A percentile compares a stretch with the other conserved stretches of the same genome.
These are phyloP conservation scores for Schmidtea mediterranea DNA, from an alignment of 1,140 invertebrate genomes.

Conservation along the genomic window DNA sequence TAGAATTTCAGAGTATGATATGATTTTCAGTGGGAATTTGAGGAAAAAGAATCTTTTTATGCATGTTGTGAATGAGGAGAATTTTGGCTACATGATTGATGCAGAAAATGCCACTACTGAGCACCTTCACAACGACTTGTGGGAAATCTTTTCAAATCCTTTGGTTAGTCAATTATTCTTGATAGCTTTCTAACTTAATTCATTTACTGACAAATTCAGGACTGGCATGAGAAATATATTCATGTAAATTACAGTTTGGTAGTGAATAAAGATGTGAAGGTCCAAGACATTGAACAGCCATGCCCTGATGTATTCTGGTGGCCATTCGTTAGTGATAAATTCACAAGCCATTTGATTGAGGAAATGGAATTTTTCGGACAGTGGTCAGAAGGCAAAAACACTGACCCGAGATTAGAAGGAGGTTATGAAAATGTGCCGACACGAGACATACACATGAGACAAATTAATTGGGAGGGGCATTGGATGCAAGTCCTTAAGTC, in stretches of 20 bases:
- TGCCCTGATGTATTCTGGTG: slow-evolving; percentile 97
- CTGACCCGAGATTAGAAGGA: slow-evolving; percentile 54
- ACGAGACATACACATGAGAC: slow-evolving; percentile 91
- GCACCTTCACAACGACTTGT: slow-evolving; percentile 54
- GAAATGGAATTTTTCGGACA: slow-evolving; percentile 64
- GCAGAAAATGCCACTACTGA: slow-evolving; percentile 46
- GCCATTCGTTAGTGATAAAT: slow-evolving; percentile 49
- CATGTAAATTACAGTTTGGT: slow-evolving; percentile 43
- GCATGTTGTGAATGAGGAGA: slow-evolving; percentile 53
- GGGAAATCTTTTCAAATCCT: slow-evolving; percentile 64
- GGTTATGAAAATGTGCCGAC: slow-evolving; percentile 96
- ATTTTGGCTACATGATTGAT: slow-evolving; percentile 66
- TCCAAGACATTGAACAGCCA: slow-evolving; percentile 35
- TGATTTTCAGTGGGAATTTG: slow-evolving; percentile 32
- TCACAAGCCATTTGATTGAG: slow-evolving; percentile 57
- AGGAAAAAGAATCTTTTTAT: slow-evolving; percentile 44
- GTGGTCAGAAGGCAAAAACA: slow-evolving; percentile 75
- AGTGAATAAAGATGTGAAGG: neutral
- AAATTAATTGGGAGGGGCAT: slow-evolving; percentile 57
- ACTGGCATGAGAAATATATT: slow-evolving; percentile 67
- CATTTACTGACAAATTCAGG: too few relatives aligned
- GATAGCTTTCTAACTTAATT: too few relatives aligned
- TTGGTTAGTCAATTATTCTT: too few relatives aligned
- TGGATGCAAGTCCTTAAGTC: slow-evolving; percentile 64
- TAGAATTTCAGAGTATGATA: slow-evolving; percentile 33